A percentile compares a stretch with the other conserved stretches of the same genome.
phyloP scores from a whole-genome alignment of 2,113 vertebrate genomes.

The Grammomys dolichurus region DNA sequence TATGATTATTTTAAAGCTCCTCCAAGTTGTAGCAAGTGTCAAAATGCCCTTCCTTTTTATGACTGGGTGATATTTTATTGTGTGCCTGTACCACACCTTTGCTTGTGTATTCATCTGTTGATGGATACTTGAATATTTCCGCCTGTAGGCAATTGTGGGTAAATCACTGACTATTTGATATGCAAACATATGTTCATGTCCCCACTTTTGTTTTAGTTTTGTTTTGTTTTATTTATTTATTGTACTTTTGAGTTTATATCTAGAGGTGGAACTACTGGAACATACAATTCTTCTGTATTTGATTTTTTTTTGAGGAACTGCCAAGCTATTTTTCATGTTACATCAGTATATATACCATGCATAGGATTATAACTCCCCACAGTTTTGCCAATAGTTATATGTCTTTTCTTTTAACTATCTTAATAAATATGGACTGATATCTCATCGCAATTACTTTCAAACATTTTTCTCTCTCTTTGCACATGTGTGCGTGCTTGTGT shows the following conservation, averaged over 20 bases:
- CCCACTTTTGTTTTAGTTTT: not conserved
- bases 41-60: conserved; percentile 28
- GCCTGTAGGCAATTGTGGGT: not conserved
- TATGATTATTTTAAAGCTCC: conserved; percentile 25
- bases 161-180: not conserved
- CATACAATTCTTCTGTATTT: not conserved
- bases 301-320: not conserved
- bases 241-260: not conserved
- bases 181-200: not conserved
- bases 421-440: not conserved
- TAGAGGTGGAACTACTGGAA: not conserved
- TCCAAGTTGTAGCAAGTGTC: not conserved
- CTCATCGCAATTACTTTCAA: not conserved
- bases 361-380: not conserved
- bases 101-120: not conserved
- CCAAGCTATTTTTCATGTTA: not conserved
- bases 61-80: not conserved
- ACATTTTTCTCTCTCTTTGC: not conserved
- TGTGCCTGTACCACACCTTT: not conserved
- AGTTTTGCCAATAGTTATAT: not conserved
- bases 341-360: not conserved
- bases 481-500: not conserved
- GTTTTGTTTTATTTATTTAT: no score
- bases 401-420: not conserved
- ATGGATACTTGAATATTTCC: not conserved